These are phyloP conservation scores for Channallabes apus DNA, from an alignment of 2,797 vertebrate genomes.

Conservation along the genomic window DNA sequence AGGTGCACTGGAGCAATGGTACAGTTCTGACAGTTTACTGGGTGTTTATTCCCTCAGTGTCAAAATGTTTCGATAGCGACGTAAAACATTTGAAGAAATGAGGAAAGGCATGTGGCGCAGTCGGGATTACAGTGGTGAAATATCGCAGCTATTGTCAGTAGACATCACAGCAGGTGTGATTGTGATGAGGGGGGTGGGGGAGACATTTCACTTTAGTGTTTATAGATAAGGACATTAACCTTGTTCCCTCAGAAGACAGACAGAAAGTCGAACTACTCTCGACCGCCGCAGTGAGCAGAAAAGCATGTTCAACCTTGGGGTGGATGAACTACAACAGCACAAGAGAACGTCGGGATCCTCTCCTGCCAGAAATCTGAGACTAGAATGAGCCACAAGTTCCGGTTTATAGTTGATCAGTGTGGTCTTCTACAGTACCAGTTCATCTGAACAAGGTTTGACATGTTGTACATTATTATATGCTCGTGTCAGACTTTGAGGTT, in stretches of 20 bases:
- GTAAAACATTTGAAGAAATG: conserved; percentile 23
- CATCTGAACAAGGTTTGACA: not conserved
- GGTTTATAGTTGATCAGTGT: not conserved
- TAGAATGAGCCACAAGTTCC: not conserved
- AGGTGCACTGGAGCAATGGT: conserved; percentile 7
- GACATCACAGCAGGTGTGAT: conserved; percentile 8
- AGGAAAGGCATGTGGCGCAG: not conserved
- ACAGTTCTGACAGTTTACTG: conserved; percentile 7
- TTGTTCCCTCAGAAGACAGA: not conserved
- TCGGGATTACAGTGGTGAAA: not conserved
- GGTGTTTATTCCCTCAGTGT: conserved; percentile 10
- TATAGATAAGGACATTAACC: not conserved
- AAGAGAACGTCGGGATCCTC: not conserved
- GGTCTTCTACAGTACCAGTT: not conserved
- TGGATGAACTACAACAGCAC: not conserved
- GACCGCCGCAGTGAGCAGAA: not conserved
- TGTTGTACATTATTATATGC: not conserved
- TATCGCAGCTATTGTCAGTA: conserved; percentile 46
- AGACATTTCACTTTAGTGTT: conserved; percentile 43
- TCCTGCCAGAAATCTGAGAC: not conserved
- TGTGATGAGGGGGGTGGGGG: conserved; percentile 18
- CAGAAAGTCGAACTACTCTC: not conserved
- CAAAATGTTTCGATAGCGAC: not conserved
- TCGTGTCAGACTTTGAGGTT: not conserved
- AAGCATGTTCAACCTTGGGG: not conserved